phyloP scores from a whole-genome alignment of 2,113 vertebrate species.

The Protomyctophum bolini region DNA sequence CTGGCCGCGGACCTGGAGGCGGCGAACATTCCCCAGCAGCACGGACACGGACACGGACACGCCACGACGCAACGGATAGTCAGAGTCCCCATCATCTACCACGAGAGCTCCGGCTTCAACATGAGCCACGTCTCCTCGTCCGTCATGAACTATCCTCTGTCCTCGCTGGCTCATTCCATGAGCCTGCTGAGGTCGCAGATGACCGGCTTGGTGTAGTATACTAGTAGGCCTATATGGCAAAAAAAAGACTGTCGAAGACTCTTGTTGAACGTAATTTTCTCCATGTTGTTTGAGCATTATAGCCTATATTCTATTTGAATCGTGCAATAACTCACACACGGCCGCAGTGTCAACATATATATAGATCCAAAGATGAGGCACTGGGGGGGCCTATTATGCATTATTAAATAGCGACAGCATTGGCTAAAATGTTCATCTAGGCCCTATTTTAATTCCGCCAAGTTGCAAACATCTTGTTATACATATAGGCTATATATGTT shows the following conservation, averaged over 20 bases:
- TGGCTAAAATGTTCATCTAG: neutral
- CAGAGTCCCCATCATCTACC: conserved; percentile 91
- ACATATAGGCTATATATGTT: neutral
- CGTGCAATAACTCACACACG: conserved; percentile 68
- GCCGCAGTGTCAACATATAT: conserved; percentile 17
- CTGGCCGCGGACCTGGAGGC: conserved; percentile 89
- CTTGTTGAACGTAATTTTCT: neutral
- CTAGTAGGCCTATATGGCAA: too few relatives aligned
- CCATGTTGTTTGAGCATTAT: conserved; percentile 3
- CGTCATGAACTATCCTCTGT: conserved; percentile 83
- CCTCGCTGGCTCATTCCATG: conserved; percentile 85
- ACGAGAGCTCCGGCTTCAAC: conserved; percentile 83
- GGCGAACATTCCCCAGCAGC: conserved; percentile 78
- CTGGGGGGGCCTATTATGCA: conserved; percentile 9
- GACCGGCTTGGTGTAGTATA: conserved; percentile 83
- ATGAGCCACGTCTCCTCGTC: conserved; percentile 79
- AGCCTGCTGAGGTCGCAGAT: conserved; percentile 89
- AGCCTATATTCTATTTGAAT: conserved; percentile 34
- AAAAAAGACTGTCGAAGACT: conserved; percentile 46
- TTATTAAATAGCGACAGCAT: conserved; percentile 19
- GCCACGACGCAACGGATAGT: conserved; percentile 85
- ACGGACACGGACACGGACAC: neutral
- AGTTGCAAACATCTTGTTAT: neutral
- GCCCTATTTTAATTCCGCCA: neutral
- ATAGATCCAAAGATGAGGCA: conserved; percentile 60